Evolutionary conservation across 1,140 invertebrate genomes (phyloP), one percentile per base, ranked within the genome.

Genomic region (Drosophila sechellia): DNA sequence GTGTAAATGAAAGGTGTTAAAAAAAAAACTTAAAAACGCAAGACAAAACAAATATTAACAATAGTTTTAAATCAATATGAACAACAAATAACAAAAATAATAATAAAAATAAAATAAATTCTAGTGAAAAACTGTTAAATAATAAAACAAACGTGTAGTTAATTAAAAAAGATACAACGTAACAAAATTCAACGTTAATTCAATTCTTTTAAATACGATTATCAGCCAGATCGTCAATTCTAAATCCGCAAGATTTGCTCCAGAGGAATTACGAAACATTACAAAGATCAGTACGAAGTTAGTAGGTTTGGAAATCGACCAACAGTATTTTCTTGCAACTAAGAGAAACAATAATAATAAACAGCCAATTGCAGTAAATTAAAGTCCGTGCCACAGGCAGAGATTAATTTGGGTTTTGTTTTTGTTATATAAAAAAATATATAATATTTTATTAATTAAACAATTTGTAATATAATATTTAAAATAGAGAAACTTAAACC

Each of bases 301-400:
- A 74, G 37, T 54, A 63, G 40, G 25, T 72, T 40, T 31, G 65
- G 25, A 66, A 57, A 37, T 57, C 31, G 65, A 70, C 64, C 20
- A 79, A 68, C 84, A 89, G 84, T 89, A 89, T 89, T 89, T 89
- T 89, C 84, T 89, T 89, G 84, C 84, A 64, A 78, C 57, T 53
- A 27, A 78, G 66, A 77, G 71, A 70, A 61, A 53, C 59, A 48
- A 83, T 58, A 79, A 55, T 39, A 83, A 84, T 49, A 35, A 50
- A 83, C 60, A 66, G 49, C 52, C 54, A 72, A 87, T 66, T 57
- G 59, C 20, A 39, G 55, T 56, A 75, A 70, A 70, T 70, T 49
- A 56, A 60, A 66, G 63, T 69, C 54, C 64, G 34, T 70, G 66
- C 65, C 65, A 69, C 31, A 69, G 65, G 65, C 66, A 70, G 50